Percentiles rank a stretch among this genome's conserved stretches.
These are phyloP conservation scores for Charanyca ferruginea DNA, from an alignment of 2,888 invertebrate genomes.

Conservation along the genomic window DNA sequence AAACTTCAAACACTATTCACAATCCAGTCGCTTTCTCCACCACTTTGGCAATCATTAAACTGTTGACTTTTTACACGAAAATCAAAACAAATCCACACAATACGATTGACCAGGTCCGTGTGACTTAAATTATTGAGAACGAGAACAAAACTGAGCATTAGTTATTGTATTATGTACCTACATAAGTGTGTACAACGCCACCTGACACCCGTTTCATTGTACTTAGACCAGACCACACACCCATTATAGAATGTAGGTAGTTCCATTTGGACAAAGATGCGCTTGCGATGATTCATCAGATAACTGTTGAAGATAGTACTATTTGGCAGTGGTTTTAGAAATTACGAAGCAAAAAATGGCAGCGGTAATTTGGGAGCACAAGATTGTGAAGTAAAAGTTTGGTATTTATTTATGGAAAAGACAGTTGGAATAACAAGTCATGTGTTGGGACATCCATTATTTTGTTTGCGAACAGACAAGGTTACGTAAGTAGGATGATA, in stretches of 20 bases:
- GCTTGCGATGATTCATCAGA: slow-evolving; percentile 52
- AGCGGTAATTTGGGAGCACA: slow-evolving; percentile 36
- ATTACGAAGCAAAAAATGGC: slow-evolving; percentile 47
- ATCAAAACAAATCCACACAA: slow-evolving; percentile 36
- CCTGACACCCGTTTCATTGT: slow-evolving; percentile 65
- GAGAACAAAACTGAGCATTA: slow-evolving; percentile 46
- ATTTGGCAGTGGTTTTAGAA: slow-evolving; percentile 43
- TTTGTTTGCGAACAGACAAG: slow-evolving; percentile 34
- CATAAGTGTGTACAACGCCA: slow-evolving; percentile 54
- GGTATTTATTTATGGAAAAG: slow-evolving; percentile 42
- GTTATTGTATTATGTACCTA: slow-evolving; percentile 43
- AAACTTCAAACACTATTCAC: slow-evolving; percentile 11
- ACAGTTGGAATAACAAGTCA: slow-evolving; percentile 39
- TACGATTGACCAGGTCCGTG: slow-evolving; percentile 33
- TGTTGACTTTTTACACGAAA: slow-evolving; percentile 14
- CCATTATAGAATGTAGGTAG: slow-evolving; percentile 60
- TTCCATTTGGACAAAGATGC: slow-evolving; percentile 61
- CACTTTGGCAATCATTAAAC: slow-evolving; percentile 16
- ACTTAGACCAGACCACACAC: slow-evolving; percentile 67
- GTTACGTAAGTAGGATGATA: slow-evolving; percentile 42
- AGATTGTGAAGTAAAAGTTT: slow-evolving; percentile 39
- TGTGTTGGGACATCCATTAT: slow-evolving; percentile 40
- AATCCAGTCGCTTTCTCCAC: slow-evolving; percentile 22
- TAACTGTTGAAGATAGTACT: slow-evolving; percentile 54
- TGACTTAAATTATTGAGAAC: slow-evolving; percentile 50